phyloP scores from a whole-genome alignment of 2,888 invertebrate species.

The Stomorhina lunata region DNA sequence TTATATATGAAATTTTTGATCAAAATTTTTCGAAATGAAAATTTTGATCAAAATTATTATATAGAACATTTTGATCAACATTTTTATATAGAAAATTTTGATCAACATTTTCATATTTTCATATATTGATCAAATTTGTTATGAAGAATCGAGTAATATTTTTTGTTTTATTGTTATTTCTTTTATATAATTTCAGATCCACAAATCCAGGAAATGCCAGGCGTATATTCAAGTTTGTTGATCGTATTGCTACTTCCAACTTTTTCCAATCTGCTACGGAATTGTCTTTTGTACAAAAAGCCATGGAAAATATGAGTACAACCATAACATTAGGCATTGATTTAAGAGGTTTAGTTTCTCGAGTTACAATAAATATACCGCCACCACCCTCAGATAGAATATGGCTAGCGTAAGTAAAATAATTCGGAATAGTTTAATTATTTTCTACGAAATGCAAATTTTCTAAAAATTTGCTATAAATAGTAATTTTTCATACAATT shows the following conservation, averaged over 20 bases:
- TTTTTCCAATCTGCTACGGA: conserved; percentile 82
- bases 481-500: neutral
- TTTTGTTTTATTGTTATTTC: neutral
- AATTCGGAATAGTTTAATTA: neutral
- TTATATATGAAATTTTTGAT: neutral
- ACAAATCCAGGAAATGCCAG: conserved; percentile 78
- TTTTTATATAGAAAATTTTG: no score
- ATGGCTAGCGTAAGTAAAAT: conserved; percentile 84
- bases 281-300: conserved; percentile 85
- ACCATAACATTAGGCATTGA: conserved; percentile 87
- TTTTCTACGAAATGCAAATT: no score
- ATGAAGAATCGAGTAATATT: no score
- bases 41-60: no score
- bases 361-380: conserved; percentile 86
- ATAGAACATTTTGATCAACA: no score
- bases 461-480: no score
- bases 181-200: conserved; percentile 22
- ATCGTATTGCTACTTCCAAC: conserved; percentile 79
- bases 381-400: conserved; percentile 89
- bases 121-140: no score
- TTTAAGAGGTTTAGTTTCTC: conserved; percentile 85
- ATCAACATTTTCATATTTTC: no score
- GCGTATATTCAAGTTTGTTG: conserved; percentile 78
- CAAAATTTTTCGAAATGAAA: no score
- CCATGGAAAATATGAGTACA: conserved; percentile 87